Base-by-base conservation (phyloP, 2,113 vertebrate species). In the Notothenia rossii region DNA sequence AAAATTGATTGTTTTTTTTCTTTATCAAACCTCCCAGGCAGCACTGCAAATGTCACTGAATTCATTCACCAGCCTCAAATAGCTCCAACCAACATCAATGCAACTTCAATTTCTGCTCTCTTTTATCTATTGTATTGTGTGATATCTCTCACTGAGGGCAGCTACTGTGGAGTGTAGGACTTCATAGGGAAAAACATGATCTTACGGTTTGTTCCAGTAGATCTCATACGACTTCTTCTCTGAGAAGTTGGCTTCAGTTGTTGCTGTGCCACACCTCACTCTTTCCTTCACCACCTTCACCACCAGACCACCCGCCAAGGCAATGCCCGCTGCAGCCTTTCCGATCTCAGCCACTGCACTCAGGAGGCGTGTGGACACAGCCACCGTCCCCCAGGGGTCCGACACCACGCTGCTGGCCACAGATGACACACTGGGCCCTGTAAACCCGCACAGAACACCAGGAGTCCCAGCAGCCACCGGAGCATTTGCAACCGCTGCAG, bases 251-350 rank as follows among this genome's bases (percentile, higher is more conserved):
- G 50, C 59, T 36, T 86, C 91, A 0, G 56, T 51, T 10, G 65
- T 50, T 54, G 50, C 50, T 33, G 84, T 59, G 33, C 89, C 56
- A 18, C 59, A 45, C 50, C 87, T 78, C 46, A 91, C 82, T 82
- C 85, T 95, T 76, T 94, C 90, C 79, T 93, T 95, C 10, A 94
- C 88, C 63, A 95, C 91, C 77, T 92, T 95, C 64, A 96, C 90
- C 3, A 88, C 90, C 48, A 95, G 72, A 12, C 92, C 86, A 6
- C 93, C 92, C 0, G 92, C 90, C 43, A 94, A 60, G 0, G 80
- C 88, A 0, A 91, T 75, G 36, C 93, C 92, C 2, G 82, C 88
- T 9, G 85, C 94, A 13, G 91, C 94, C 79, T 85, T 92, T 1
- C 94, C 89, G 0, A 95, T 88, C 29, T 95, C 94, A 20, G 89